phyloP scores from a whole-genome alignment of 2,888 invertebrate species.

The Leucania comma region DNA sequence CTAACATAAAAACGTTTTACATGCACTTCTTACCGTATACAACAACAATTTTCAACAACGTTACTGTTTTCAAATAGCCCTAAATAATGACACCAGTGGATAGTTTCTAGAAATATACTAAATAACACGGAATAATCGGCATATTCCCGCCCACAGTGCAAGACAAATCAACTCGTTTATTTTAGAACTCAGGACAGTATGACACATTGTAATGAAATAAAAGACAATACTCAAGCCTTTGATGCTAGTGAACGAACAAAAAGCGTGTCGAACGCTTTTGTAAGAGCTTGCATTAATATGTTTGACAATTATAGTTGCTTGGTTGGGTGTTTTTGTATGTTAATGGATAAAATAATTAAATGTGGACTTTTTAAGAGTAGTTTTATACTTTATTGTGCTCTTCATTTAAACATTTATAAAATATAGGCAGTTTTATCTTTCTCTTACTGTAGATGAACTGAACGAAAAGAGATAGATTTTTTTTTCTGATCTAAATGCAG shows the following conservation, averaged over 20 bases:
- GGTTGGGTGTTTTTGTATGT: conserved; percentile 27
- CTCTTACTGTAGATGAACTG: too few species aligned
- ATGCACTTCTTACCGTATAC: conserved; percentile 12
- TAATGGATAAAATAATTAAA: background rate
- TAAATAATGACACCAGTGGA: conserved; percentile 30
- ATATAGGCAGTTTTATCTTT: too few species aligned
- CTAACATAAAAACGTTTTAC: conserved; percentile 3
- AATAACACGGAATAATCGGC: conserved; percentile 53
- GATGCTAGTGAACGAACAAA: conserved; percentile 73
- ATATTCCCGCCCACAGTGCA: conserved; percentile 64
- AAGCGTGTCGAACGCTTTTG: conserved; percentile 64
- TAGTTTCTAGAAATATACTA: conserved; percentile 47
- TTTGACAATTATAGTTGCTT: conserved; percentile 51
- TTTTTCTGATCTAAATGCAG: background rate
- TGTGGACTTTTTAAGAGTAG: background rate
- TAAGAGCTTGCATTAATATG: conserved; percentile 52
- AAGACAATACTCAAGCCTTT: conserved; percentile 68
- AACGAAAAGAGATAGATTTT: too few species aligned
- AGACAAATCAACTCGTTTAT: conserved; percentile 66
- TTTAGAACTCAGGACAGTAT: conserved; percentile 58
- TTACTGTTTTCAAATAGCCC: conserved; percentile 39
- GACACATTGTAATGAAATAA: conserved; percentile 71
- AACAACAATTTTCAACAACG: conserved; percentile 27
- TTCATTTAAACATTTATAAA: too few species aligned
- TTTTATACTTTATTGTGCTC: too few species aligned